Percentiles rank a stretch among this genome's conserved stretches.
Conservation (phyloP, 2,113 vertebrate species). For the Vicugna pacos region DNA sequence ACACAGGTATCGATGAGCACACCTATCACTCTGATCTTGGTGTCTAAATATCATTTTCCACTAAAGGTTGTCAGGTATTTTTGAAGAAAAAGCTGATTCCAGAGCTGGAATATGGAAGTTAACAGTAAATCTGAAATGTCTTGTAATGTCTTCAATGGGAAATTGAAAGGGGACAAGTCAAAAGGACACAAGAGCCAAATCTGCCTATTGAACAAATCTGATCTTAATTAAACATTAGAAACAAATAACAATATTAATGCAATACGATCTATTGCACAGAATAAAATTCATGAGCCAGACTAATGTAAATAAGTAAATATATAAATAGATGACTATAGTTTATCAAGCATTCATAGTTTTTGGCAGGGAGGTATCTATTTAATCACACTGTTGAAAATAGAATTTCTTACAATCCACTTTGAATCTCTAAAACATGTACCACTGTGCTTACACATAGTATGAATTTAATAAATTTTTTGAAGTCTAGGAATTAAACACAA, state of each 20-base stretch:
- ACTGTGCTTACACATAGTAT: background rate
- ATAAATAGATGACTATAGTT: background rate
- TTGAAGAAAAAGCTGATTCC: background rate
- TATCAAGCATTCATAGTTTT: background rate
- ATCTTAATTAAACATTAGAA: background rate
- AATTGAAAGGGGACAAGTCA: background rate
- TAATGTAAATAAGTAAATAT: background rate
- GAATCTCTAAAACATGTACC: background rate
- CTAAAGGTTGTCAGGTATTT: background rate
- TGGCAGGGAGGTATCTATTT: background rate
- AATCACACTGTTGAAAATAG: background rate
- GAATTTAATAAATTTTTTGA: background rate
- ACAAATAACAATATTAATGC: background rate
- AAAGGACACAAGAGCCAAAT: background rate
- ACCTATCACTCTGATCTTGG: background rate
- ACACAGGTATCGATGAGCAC: background rate
- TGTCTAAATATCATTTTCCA: slow-evolving; percentile 39
- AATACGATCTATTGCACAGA: background rate
- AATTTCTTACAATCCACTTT: background rate
- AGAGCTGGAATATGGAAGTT: background rate
- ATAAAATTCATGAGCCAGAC: background rate
- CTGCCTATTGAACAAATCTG: background rate
- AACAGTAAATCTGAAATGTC: background rate
- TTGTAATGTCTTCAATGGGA: background rate
- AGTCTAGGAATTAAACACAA: background rate